Evolutionary conservation across 2,797 vertebrate species (phyloP).

Genomic region (Microctenopoma steveboyesi): DNA sequence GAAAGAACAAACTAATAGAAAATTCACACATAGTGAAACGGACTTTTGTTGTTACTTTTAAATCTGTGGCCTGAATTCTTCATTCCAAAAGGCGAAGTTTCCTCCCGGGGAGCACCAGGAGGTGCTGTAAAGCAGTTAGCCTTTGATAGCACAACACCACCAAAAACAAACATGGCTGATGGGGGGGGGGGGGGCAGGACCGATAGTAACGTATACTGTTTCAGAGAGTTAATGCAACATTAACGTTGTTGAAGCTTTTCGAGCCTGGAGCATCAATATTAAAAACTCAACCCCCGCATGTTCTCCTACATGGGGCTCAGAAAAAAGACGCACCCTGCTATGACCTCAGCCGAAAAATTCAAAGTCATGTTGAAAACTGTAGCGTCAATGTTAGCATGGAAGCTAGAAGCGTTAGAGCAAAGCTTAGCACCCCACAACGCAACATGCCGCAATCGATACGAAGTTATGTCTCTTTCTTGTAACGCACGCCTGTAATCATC

Average conservation of each 20-base stretch:
- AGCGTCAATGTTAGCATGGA: constrained; percentile 42
- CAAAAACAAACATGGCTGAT: constrained; percentile 84
- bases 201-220: constrained; percentile 53
- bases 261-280: constrained; percentile 62
- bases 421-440: constrained; percentile 49
- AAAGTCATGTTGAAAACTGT: constrained; percentile 52
- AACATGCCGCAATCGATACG: constrained; percentile 50
- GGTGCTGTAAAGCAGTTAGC: constrained; percentile 83
- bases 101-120: constrained; percentile 75
- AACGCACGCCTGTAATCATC: constrained; percentile 36
- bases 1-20: constrained; percentile 52
- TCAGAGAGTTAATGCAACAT: constrained; percentile 68
- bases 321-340: constrained; percentile 54
- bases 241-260: constrained; percentile 61
- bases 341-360: constrained; percentile 56
- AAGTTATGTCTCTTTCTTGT: constrained; percentile 31
- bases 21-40: constrained; percentile 55
- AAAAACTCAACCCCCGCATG: constrained; percentile 47
- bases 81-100: constrained; percentile 62
- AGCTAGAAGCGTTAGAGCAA: constrained; percentile 46
- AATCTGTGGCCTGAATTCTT: constrained; percentile 66
- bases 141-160: constrained; percentile 78
- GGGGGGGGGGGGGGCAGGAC: constrained; percentile 54
- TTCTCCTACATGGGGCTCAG: constrained; percentile 59
- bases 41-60: constrained; percentile 68